Base-by-base conservation (phyloP, 1,140 invertebrate species). In the Drosophila leontia region DNA sequence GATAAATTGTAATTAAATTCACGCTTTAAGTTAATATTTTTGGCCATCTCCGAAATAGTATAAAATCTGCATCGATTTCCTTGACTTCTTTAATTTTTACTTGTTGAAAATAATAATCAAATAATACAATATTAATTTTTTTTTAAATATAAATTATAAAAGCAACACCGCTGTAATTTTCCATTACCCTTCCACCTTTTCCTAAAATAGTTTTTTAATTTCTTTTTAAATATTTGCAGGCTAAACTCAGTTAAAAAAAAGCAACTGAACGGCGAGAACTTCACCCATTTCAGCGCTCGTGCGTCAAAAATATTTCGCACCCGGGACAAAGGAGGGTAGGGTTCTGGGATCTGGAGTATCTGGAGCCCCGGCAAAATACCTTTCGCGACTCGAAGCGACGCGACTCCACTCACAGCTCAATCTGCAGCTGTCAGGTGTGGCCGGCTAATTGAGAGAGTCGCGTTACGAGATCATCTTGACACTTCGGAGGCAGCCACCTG, bases 381-480 rank as follows among this genome's bases (percentile, higher is more conserved):
- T 72, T 71, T 69, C 53, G 19, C 48, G 39, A 39, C 42, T 29
- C 57, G 26, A 32, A 17, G 42, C 29, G 37, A 35, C 39, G 35
- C 63, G 26, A 12, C 29, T n/a, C 65, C 12, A 19, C 68, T 69
- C 69, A 72, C 69, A 57, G 55, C 69, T 72, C 69, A 72, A 72
- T 72, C 69, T 72, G 67, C 70, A 72, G 70, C 70, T 72, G 70
- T 72, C 70, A 72, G 70, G 70, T 72, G 70, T 37, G 70, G 70
- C 70, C 55, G 67, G 70, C 70, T 72, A 72, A 72, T 72, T 72
- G 70, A 72, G 70, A 72, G 70, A 72, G 70, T 71, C 70, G 70
- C 70, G 70, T 72, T 72, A 72, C 70, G 70, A 72, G 70, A 72
- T 72, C 70, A 72, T 72, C 70, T 72, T 72, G 70, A 72, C 70